Evolutionary conservation across 2,797 vertebrate species (phyloP), one percentile per base, ranked within the genome.

Genomic region (Diceros bicornis): DNA sequence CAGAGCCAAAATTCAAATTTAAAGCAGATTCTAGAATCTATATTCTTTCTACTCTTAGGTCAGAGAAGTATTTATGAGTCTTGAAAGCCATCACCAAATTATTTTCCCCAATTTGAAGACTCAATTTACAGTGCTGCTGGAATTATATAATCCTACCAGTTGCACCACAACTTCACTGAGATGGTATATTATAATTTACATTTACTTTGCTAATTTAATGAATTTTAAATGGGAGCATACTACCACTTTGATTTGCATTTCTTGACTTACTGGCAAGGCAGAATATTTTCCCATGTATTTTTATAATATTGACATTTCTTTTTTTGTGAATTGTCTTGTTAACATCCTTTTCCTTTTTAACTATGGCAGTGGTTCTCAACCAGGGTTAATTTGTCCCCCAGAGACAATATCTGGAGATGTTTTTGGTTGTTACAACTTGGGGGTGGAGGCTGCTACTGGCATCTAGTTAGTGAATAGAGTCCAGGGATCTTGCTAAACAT

Each of bases 231-330:
- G 85, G 77, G 69, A 82, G 59, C 12, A 81, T 82, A 74, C 37
- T 82, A 55, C 83, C 79, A 87, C 78, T 94, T 94, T 91, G 9
- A 94, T 94, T 93, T 91, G 41, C 62, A 94, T 71, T 92, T 95
- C 84, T 91, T 87, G 32, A n/a, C 44, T 64, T 82, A 27, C n/a
- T 95, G 59, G 32, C 50, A 95, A 82, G n/a, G 47, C 37, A 88
- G 55, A 83, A 61, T 72, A 57, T 79, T 91, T 94, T 69, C 47
- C 0, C 78, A 20, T 44, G 14, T 71, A 59, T 87, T 92, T 89
- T 95, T 72, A 88, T 87, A 52, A 18, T 82, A 44, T 85, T 77
- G 72, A 52, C 20, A 75, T 85, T 96, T 71, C 52, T 75, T 92
- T 62, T 52, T 81, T 61, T 84, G 37, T 90, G 25, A n/a, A 3